Evolutionary conservation across 2,888 invertebrate genomes (phyloP), one percentile per base, ranked within the genome.

Genomic region (Ctenicera cuprea): DNA sequence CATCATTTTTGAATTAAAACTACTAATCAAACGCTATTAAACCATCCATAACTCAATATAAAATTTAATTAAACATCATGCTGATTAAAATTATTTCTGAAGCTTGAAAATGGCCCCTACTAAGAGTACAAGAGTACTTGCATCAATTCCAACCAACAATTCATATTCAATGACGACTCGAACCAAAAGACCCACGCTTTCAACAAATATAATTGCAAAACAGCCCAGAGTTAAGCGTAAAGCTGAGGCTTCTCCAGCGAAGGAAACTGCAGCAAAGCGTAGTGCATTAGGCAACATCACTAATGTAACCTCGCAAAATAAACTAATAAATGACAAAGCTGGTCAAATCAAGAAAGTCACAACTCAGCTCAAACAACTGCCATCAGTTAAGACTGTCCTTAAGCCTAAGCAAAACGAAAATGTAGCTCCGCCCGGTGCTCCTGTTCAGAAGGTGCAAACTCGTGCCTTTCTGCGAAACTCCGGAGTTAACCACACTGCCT

Each of bases 211-310:
- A 68, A 76, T 73, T 64, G 67, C 50, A 77, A 89, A 85, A 88
- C 89, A 83, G 88, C 88, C 81, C 81, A 86, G 80, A 85, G 89
- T 90, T 63, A 96, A 96, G 86, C 90, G 96, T 83, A 96, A 96
- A 90, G 95, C 95, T 0, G 93, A 93, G 52, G 91, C 91, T 77
- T 95, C 95, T 70, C 95, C 95, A 3, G 83, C 92, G 52, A 95
- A 94, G 86, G 93, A 94, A 84, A 91, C 91, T 79, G 91, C 90
- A 63, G 90, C 92, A 4, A 96, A 95, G 86, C 89, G 97, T 81
- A 94, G 95, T 48, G 97, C 96, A 2, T 91, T 97, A 83, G 95
- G 94, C 75, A 96, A 97, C 86, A 91, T 96, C 78, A 95, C 95
- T 63, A 96, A 95, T 87, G 93, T 92, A 77, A 86, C 88, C 79